Evolutionary conservation across 2,113 vertebrate species (phyloP).

Genomic region (Theristicus caerulescens): DNA sequence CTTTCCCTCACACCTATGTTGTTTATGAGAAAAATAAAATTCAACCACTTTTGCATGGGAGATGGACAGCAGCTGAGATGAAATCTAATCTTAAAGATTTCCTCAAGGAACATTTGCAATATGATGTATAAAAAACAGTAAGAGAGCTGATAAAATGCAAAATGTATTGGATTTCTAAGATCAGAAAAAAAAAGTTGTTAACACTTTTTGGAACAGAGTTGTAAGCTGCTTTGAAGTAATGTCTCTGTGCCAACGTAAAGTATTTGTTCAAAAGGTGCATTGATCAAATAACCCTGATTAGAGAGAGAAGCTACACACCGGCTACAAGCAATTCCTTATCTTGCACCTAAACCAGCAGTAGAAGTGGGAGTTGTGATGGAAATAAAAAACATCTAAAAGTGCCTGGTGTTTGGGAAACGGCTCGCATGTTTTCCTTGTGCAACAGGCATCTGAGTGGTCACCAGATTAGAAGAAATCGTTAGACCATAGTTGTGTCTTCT

Average conservation of each 20-base stretch:
- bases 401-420: neutral
- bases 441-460: neutral
- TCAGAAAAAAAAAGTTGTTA: neutral
- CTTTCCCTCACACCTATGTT: neutral
- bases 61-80: neutral
- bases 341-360: neutral
- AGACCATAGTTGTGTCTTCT: slow-evolving; percentile 25
- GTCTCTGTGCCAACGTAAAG: neutral
- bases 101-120: neutral
- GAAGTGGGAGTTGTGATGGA: neutral
- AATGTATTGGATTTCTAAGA: neutral
- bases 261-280: neutral
- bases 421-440: neutral
- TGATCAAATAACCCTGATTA: neutral
- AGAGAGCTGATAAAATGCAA: neutral
- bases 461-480: slow-evolving; percentile 32
- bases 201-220: neutral
- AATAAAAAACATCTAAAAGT: neutral
- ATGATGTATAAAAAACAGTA: neutral
- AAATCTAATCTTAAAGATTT: neutral
- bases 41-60: neutral
- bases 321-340: neutral
- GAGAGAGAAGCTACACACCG: neutral
- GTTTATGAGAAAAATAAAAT: neutral
- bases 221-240: neutral